Evolutionary conservation across 2,113 vertebrate genomes (phyloP).

Genomic region (Rousettus leschenaultii): DNA sequence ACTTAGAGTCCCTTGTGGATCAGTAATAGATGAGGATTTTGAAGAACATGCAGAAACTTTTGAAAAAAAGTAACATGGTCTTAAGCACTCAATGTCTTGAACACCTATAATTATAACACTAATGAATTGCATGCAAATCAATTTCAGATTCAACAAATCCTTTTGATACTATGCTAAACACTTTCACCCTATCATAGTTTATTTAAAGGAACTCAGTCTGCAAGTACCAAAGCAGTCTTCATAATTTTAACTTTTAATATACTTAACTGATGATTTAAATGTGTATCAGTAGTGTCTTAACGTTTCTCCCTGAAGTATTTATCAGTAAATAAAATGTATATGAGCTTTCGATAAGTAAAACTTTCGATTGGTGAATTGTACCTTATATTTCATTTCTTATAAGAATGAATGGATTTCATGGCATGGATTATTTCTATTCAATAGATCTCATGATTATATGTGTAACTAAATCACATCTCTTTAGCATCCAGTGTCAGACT

Average conservation of each 20-base stretch:
- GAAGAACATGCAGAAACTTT: constrained; percentile 31
- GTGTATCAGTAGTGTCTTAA: neutral
- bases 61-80: constrained; percentile 25
- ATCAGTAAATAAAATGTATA: constrained; percentile 11
- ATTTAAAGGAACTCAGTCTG: constrained; percentile 32
- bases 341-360: constrained; percentile 38
- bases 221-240: neutral
- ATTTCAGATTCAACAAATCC: neutral
- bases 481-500: neutral
- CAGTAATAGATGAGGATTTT: constrained; percentile 48
- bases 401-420: constrained; percentile 30
- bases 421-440: neutral
- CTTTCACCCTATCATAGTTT: neutral
- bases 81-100: constrained; percentile 15
- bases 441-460: neutral
- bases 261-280: constrained; percentile 33
- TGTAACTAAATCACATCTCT: neutral
- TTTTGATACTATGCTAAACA: constrained; percentile 3
- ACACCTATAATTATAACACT: neutral
- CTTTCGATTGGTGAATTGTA: neutral
- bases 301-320: neutral
- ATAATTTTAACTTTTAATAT: constrained; percentile 45
- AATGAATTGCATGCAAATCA: neutral
- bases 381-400: neutral
- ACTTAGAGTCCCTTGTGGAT: constrained; percentile 25